Percentiles rank a stretch among this genome's conserved stretches.
Conservation (phyloP, 2,797 vertebrate genomes). For the Acanthiza pusilla region DNA sequence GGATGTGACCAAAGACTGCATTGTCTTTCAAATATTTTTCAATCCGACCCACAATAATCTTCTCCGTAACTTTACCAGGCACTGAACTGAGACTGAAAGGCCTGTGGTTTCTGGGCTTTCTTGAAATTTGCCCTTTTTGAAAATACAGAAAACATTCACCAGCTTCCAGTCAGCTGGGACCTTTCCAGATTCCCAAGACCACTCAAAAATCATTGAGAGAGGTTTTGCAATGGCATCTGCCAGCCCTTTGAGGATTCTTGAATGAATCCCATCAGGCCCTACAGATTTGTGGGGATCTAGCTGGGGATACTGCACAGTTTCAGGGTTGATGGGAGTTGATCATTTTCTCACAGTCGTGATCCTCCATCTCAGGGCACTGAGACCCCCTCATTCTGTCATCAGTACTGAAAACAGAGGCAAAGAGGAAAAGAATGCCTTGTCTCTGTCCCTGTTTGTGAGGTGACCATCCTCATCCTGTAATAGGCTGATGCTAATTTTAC, state of each 20-base stretch:
- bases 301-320: neutral
- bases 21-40: neutral
- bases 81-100: neutral
- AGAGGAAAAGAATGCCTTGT: neutral
- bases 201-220: neutral
- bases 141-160: neutral
- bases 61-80: neutral
- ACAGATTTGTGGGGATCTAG: neutral
- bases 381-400: neutral
- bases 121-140: neutral
- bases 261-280: neutral
- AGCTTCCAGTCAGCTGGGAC: neutral
- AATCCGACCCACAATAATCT: neutral
- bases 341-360: rapidly evolving
- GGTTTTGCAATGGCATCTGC: neutral
- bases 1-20: neutral
- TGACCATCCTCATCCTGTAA: neutral
- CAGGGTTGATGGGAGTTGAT: neutral
- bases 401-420: rapidly evolving
- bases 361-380: too few species aligned
- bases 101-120: neutral
- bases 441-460: neutral
- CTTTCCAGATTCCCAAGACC: neutral
- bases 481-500: neutral
- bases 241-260: neutral